Evolutionary conservation across 2,797 vertebrate genomes (phyloP).

Genomic region (Myripristis jacobus): DNA sequence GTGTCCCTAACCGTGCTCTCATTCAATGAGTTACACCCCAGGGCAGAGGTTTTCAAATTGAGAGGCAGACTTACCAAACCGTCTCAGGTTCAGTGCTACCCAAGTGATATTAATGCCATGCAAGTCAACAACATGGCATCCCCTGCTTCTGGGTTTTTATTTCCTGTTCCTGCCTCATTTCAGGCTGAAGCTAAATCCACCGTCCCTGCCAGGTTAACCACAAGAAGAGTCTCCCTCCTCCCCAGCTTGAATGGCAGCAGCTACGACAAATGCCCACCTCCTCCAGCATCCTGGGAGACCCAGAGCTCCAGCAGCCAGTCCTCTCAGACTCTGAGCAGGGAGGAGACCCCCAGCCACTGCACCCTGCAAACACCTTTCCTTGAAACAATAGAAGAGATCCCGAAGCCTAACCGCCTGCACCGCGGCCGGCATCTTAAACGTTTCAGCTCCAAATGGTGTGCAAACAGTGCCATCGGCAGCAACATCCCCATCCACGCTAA

Average conservation of each 20-base stretch:
- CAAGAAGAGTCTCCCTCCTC: conserved; percentile 25
- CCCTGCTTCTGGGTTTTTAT: background rate
- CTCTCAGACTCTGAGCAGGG: background rate
- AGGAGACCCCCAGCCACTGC: conserved; percentile 29
- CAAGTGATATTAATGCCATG: too few relatives aligned
- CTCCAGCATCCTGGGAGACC: conserved; percentile 11
- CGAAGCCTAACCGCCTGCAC: conserved; percentile 44
- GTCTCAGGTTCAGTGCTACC: too few relatives aligned
- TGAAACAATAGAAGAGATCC: conserved; percentile 61
- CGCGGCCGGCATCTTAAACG: conserved; percentile 61
- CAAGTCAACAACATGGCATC: too few relatives aligned
- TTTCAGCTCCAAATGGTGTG: conserved; percentile 66
- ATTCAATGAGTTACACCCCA: too few relatives aligned
- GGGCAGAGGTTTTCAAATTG: too few relatives aligned
- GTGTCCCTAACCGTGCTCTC: too few relatives aligned
- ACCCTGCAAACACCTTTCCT: conserved; percentile 3
- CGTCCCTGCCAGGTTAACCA: conserved; percentile 32
- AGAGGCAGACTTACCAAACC: too few relatives aligned
- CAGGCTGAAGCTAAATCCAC: conserved; percentile 48
- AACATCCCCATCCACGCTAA: conserved; percentile 41
- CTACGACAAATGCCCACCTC: conserved; percentile 32
- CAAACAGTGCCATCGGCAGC: conserved; percentile 54
- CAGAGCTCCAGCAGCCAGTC: conserved; percentile 43
- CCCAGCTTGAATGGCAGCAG: conserved; percentile 57
- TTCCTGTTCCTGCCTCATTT: conserved; percentile 27